These are phyloP conservation scores for Turnix velox DNA, from an alignment of 2,113 vertebrate species.

Conservation along the genomic window DNA sequence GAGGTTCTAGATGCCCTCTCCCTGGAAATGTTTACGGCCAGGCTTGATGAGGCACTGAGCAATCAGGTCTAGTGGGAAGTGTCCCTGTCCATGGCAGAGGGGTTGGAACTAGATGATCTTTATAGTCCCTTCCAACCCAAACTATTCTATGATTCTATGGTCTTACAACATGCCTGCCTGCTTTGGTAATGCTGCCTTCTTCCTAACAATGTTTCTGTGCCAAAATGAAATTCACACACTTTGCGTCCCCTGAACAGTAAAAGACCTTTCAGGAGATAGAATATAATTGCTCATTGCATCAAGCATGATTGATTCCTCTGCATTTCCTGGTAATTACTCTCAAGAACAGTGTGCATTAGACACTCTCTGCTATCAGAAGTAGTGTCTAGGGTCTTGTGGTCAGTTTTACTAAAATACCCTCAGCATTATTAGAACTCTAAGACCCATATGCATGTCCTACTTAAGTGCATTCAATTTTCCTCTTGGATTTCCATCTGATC, in stretches of 20 bases:
- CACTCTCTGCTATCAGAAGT: background rate
- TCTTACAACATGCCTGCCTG: background rate
- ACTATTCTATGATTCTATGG: too few relatives aligned
- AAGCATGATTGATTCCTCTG: slow-evolving; percentile 25
- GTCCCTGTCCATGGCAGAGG: too few relatives aligned
- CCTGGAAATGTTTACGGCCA: too few relatives aligned
- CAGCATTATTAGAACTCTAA: background rate
- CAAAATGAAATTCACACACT: slow-evolving; percentile 3
- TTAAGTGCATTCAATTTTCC: background rate
- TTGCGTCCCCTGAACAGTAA: background rate
- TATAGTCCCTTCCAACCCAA: too few relatives aligned
- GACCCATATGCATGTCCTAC: background rate
- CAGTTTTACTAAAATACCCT: background rate
- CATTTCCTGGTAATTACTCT: slow-evolving; percentile 43
- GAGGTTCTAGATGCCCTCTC: too few relatives aligned
- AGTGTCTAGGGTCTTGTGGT: background rate
- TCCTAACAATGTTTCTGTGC: background rate
- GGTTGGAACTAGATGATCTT: too few relatives aligned
- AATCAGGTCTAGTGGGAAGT: too few relatives aligned
- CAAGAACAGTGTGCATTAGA: slow-evolving; percentile 17
- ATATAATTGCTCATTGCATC: slow-evolving; percentile 26
- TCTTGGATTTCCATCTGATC: background rate
- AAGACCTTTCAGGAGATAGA: slow-evolving; percentile 31
- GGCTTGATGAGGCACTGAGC: too few relatives aligned
- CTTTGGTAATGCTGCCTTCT: background rate